A percentile compares a stretch with the other conserved stretches of the same genome.
These are phyloP conservation scores for Melanaphis sacchari DNA, from an alignment of 1,140 invertebrate genomes.

Conservation along the genomic window DNA sequence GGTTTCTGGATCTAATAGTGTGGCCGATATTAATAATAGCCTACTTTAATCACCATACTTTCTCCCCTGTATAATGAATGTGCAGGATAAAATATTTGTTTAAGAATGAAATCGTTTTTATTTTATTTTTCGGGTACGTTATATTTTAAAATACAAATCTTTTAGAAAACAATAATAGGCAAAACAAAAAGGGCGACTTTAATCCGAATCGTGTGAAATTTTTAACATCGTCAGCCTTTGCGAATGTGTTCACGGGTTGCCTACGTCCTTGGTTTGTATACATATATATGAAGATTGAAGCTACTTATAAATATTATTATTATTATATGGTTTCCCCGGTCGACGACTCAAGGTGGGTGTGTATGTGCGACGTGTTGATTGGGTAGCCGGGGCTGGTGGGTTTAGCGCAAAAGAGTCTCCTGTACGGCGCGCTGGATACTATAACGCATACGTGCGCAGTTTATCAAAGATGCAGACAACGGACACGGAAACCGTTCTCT, in stretches of 20 bases:
- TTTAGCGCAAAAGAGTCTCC: neutral
- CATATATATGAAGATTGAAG: too few species aligned
- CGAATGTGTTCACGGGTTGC: neutral
- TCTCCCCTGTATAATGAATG: neutral
- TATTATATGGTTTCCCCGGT: neutral
- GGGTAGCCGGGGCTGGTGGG: neutral
- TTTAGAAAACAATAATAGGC: neutral
- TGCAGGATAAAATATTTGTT: neutral
- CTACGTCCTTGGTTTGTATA: neutral
- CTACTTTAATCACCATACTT: neutral
- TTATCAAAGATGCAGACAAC: slow-evolving; percentile 51
- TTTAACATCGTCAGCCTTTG: neutral
- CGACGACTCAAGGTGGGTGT: neutral
- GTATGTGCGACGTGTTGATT: neutral
- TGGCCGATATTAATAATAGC: too few species aligned
- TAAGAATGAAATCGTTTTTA: neutral
- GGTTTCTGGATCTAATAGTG: neutral
- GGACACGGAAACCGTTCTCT: slow-evolving; percentile 56
- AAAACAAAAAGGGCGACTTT: neutral
- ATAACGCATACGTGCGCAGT: slow-evolving; percentile 48
- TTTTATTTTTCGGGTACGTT: neutral
- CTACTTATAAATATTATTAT: neutral
- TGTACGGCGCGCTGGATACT: neutral
- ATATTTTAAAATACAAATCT: neutral
- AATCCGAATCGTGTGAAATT: neutral